These are phyloP conservation scores for Drosophila yooni DNA, from an alignment of 2,888 invertebrate species.

Conservation along the genomic window DNA sequence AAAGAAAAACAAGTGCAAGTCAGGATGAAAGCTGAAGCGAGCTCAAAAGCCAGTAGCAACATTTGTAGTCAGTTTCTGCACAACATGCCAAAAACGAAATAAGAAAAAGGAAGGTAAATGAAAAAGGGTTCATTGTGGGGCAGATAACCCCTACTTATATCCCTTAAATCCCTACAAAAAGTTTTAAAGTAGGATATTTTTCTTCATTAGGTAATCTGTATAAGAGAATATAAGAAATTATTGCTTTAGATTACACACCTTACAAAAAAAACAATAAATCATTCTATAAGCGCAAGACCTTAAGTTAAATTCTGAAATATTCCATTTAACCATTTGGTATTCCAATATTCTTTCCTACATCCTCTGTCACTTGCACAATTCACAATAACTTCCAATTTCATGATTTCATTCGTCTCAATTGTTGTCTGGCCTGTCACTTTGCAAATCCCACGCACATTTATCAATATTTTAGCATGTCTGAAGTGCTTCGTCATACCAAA, in stretches of 20 bases:
- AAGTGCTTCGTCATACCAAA: constrained; percentile 15
- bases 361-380: background rate
- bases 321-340: background rate
- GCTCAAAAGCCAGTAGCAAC: background rate
- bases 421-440: constrained; percentile 43
- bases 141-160: background rate
- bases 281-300: background rate
- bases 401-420: constrained; percentile 27
- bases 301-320: background rate
- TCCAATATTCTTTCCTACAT: background rate
- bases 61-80: background rate
- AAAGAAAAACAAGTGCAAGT: constrained; percentile 4
- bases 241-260: background rate
- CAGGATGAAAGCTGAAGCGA: background rate
- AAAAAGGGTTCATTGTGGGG: background rate
- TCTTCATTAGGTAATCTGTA: background rate
- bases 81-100: background rate
- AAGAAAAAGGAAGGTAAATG: background rate
- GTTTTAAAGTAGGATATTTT: background rate
- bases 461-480: constrained; percentile 69
- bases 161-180: background rate
- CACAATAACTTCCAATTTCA: background rate
- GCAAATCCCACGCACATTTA: constrained; percentile 43
- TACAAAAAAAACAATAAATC: background rate
- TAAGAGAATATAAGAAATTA: background rate